These are phyloP conservation scores for Acrocyrtus sp. DNA, from an alignment of 2,888 invertebrate genomes.

Conservation along the genomic window DNA sequence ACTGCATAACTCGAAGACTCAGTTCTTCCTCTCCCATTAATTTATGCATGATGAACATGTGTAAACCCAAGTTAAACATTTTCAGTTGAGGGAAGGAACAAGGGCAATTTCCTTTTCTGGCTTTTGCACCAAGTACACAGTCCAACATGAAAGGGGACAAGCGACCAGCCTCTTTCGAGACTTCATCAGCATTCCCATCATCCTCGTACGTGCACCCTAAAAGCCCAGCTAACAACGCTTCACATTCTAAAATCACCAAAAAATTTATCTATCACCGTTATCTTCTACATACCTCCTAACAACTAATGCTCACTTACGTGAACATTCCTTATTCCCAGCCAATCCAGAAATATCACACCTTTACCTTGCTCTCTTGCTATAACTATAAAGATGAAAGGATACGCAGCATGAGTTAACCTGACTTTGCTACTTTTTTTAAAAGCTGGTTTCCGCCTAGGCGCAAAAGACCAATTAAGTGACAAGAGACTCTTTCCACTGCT, in stretches of 20 bases:
- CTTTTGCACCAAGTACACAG: too few species aligned
- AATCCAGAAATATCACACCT: slow-evolving; percentile 19
- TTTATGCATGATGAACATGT: too few species aligned
- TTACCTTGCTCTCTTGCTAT: neutral
- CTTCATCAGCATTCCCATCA: neutral
- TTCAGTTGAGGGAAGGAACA: too few species aligned
- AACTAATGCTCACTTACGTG: too few species aligned
- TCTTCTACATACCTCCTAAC: too few species aligned
- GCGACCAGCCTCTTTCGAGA: neutral
- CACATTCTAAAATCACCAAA: neutral
- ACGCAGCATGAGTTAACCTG: neutral
- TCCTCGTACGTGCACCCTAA: neutral
- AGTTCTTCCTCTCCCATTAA: too few species aligned
- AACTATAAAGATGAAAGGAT: neutral
- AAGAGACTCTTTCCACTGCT: slow-evolving; percentile 19
- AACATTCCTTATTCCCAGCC: neutral
- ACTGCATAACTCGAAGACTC: too few species aligned
- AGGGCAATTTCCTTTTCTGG: slow-evolving; percentile 28
- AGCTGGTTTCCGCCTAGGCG: neutral
- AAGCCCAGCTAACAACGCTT: neutral
- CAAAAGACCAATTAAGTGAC: slow-evolving; percentile 33
- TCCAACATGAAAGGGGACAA: too few species aligned
- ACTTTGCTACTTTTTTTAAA: neutral
- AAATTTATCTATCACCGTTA: neutral
- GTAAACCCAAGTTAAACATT: too few species aligned